Percentiles rank a stretch among this genome's conserved stretches.
phyloP scores from a whole-genome alignment of 2,888 invertebrate genomes.

The Stenurella melanura region DNA sequence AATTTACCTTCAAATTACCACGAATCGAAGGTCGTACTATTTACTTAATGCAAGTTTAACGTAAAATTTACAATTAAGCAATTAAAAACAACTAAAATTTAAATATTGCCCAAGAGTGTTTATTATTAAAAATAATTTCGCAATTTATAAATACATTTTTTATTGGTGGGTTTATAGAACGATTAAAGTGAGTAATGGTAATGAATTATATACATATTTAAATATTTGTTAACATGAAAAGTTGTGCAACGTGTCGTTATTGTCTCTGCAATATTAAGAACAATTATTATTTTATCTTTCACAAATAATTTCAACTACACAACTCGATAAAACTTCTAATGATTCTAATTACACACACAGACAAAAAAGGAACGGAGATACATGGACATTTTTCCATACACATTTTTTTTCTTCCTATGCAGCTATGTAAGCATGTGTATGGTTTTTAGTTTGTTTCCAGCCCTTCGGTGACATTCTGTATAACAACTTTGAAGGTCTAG shows the following conservation, averaged over 20 bases:
- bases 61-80: constrained; percentile 14
- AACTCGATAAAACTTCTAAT: too few species aligned
- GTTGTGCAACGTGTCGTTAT: constrained; percentile 12
- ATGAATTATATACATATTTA: background rate
- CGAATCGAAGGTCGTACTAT: constrained; percentile 6
- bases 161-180: background rate
- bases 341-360: too few species aligned
- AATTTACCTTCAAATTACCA: background rate
- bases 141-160: background rate
- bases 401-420: too few species aligned
- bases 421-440: too few species aligned
- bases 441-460: too few species aligned
- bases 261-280: constrained; percentile 1
- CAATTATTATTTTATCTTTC: background rate
- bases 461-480: too few species aligned
- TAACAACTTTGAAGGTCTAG: too few species aligned
- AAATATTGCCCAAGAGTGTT: constrained; percentile 1
- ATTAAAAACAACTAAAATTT: constrained; percentile 1
- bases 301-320: background rate
- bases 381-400: too few species aligned
- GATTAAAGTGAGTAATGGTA: background rate
- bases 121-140: constrained; percentile 16
- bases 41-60: constrained; percentile 3
- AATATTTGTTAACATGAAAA: background rate
- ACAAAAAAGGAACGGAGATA: too few species aligned